Evolutionary conservation across 1,140 invertebrate species (phyloP).

Genomic region (Tetramorium parvispinum): DNA sequence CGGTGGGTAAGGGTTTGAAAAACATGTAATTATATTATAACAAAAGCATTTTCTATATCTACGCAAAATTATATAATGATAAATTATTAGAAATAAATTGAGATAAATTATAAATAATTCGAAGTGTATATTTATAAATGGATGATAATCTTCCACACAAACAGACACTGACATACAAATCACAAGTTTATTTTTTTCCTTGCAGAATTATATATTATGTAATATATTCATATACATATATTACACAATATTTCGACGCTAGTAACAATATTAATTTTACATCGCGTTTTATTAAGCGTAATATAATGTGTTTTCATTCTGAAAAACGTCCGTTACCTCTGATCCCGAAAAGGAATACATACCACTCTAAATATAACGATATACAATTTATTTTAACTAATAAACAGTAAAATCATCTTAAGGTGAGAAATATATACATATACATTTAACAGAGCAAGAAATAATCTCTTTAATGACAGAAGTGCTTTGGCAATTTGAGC

Average conservation of each 20-base stretch:
- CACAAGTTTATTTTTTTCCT: neutral
- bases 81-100: constrained; percentile 4
- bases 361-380: neutral
- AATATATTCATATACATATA: constrained; percentile 2
- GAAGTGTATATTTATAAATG: neutral
- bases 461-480: constrained; percentile 1
- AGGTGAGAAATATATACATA: neutral
- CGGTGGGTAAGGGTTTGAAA: neutral
- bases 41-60: neutral
- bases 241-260: neutral
- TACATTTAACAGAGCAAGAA: constrained; percentile 9
- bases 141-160: neutral
- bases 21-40: neutral
- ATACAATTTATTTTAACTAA: neutral
- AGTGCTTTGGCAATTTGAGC: constrained; percentile 39
- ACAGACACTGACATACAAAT: neutral
- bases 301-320: neutral
- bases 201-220: constrained; percentile 21
- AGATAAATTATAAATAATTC: neutral
- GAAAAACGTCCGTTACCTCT: neutral
- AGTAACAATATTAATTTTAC: constrained; percentile 13
- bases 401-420: constrained; percentile 3
- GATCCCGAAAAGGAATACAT: neutral
- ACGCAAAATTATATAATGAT: neutral
- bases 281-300: neutral